These are phyloP conservation scores for Acropternis orthonyx DNA, from an alignment of 2,797 vertebrate genomes.

Conservation along the genomic window DNA sequence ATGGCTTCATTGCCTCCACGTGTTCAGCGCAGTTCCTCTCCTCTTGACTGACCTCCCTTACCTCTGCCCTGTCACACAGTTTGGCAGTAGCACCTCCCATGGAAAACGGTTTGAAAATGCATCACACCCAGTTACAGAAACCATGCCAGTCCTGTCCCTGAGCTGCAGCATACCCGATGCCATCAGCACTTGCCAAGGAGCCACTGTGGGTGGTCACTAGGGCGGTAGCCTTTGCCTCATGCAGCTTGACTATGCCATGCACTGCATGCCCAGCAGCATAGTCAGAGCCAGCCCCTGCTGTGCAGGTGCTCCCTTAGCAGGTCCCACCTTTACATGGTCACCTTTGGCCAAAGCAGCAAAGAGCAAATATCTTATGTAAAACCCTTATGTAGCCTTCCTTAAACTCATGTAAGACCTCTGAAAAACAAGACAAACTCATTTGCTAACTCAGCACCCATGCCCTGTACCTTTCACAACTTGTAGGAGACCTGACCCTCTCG, in stretches of 20 bases:
- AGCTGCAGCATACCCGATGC: not conserved
- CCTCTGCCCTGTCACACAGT: accelerated
- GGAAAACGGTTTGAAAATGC: not conserved
- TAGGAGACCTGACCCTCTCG: not conserved
- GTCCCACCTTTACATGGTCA: not conserved
- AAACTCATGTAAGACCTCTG: not conserved
- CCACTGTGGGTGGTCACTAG: not conserved
- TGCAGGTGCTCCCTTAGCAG: not conserved
- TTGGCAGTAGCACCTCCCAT: not conserved
- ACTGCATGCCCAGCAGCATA: accelerated
- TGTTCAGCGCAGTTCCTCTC: not conserved
- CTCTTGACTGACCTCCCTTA: not conserved
- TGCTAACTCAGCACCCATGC: not conserved
- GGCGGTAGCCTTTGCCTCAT: not conserved
- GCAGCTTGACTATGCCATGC: not conserved
- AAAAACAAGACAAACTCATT: not conserved
- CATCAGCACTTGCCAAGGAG: not conserved
- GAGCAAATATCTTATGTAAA: not conserved
- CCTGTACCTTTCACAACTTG: not conserved
- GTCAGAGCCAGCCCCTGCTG: not conserved
- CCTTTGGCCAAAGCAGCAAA: not conserved
- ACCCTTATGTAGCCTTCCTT: not conserved
- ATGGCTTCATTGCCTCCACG: accelerated
- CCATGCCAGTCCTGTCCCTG: not conserved
- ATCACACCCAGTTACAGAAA: not conserved